Evolutionary conservation across 2,888 invertebrate genomes (phyloP), one percentile per base, ranked within the genome.

Genomic region (Cataglyphis livida): DNA sequence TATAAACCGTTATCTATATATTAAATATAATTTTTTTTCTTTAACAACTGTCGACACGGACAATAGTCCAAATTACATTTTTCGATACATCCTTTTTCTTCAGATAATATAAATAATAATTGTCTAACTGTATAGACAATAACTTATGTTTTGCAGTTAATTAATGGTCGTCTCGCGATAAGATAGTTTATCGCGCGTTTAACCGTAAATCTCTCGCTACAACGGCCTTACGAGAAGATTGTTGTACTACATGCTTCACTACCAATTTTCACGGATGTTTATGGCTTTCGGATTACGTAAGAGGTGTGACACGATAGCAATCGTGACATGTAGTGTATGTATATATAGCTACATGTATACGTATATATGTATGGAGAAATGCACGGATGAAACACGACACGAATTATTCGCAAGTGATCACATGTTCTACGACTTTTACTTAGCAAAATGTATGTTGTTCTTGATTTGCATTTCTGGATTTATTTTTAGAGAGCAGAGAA

Each of bases 241-340:
- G 65, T 68, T 65, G 68, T 73, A 61, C n/a, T 32, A 38, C 62
- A 21, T 59, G 44, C 48, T 76, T 81, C n/a, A 28, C 48, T 18
- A 35, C 2, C 12, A 51, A 48, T 48, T 74, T 66, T 44, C 70
- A 21, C 48, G 61, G 59, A 85, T 75, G 79, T 88, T 87, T 87
- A 85, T 71, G 59, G 81, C 85, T 88, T 86, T 85, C 68, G 57
- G 75, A 88, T 81, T 73, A 70, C 76, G 84, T 85, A 64, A 82
- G 82, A 84, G 65, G 76, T 75, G 71, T 62, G 76, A 81, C 86
- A 18, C 64, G 54, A 54, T 48, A 68, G 32, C 18, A 18, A 18
- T 15, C 12, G 15, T 64, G 41, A n/a, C 15, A 48, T 51, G 18
- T 51, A 48, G n/a, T 48, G 21, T 35, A 44, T 6, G 21, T 12